Conservation (phyloP, 2,113 vertebrate species). For the Tachysurus vachellii region DNA sequence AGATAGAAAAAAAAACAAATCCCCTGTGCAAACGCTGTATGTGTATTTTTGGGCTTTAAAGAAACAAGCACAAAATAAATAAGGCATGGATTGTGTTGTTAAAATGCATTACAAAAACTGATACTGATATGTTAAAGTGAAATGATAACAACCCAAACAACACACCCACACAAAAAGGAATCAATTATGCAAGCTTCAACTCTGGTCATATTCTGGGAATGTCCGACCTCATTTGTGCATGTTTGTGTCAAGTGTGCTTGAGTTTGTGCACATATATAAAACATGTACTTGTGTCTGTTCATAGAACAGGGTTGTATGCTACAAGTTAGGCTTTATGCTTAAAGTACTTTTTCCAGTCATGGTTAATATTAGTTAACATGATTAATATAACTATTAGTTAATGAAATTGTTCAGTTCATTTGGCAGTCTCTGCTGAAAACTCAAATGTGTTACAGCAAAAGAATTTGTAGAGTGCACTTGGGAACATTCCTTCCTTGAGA, state of each 20-base stretch:
- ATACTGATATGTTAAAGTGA: not conserved
- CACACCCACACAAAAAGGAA: not conserved
- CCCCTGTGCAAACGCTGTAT: not conserved
- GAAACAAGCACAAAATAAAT: not conserved
- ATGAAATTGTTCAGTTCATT: not conserved
- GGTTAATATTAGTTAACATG: too few species aligned
- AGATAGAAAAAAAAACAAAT: conserved; percentile 40
- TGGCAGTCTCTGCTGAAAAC: not conserved
- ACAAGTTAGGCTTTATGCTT: not conserved
- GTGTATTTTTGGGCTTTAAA: not conserved
- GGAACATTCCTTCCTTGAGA: conserved; percentile 9
- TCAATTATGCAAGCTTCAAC: not conserved
- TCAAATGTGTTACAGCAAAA: not conserved
- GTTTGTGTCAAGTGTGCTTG: too few species aligned
- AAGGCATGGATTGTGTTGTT: not conserved
- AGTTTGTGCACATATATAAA: not conserved
- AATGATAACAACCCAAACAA: not conserved
- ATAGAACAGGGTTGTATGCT: not conserved
- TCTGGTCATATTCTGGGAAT: not conserved
- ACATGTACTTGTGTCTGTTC: not conserved
- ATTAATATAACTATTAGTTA: not conserved
- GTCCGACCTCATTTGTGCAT: not conserved
- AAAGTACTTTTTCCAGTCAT: not conserved
- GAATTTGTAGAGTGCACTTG: not conserved
- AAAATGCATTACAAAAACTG: not conserved